Conservation (phyloP, 2,888 invertebrate species). For the Epinotia nisella region DNA sequence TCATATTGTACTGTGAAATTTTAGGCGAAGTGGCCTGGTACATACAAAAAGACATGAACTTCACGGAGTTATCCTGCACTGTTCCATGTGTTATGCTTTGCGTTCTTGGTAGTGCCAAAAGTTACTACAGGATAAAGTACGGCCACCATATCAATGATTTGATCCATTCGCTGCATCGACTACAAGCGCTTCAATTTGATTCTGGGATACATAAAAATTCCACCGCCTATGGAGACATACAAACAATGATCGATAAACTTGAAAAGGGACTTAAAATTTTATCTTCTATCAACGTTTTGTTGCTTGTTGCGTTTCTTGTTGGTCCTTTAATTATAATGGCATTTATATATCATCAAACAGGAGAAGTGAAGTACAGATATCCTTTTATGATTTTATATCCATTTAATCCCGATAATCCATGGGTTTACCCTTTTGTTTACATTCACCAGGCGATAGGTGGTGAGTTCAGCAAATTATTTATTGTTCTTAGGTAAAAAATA, state of each 20-base stretch:
- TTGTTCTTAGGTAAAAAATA: not conserved
- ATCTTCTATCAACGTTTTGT: slow-evolving; percentile 43
- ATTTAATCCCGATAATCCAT: slow-evolving; percentile 56
- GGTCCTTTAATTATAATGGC: slow-evolving; percentile 53
- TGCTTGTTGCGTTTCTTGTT: slow-evolving; percentile 51
- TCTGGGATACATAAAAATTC: slow-evolving; percentile 22
- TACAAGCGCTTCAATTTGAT: slow-evolving; percentile 41
- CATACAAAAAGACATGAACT: slow-evolving; percentile 44
- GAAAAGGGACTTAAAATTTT: slow-evolving; percentile 48
- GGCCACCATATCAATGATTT: slow-evolving; percentile 53
- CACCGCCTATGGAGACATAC: slow-evolving; percentile 39
- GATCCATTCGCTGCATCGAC: slow-evolving; percentile 49
- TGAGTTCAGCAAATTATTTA: not conserved
- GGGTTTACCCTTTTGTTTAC: slow-evolving; percentile 57
- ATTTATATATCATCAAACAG: slow-evolving; percentile 53
- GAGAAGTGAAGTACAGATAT: slow-evolving; percentile 53
- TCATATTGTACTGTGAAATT: slow-evolving; percentile 49
- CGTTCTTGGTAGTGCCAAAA: slow-evolving; percentile 55
- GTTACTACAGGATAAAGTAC: slow-evolving; percentile 54
- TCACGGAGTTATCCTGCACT: slow-evolving; percentile 56
- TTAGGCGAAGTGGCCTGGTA: slow-evolving; percentile 53
- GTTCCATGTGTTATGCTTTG: slow-evolving; percentile 57
- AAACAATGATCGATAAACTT: slow-evolving; percentile 50
- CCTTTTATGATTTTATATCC: slow-evolving; percentile 64
- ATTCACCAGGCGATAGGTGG: slow-evolving; percentile 11